phyloP scores from a whole-genome alignment of 2,888 invertebrate genomes.

The Alloplasta piceator region DNA sequence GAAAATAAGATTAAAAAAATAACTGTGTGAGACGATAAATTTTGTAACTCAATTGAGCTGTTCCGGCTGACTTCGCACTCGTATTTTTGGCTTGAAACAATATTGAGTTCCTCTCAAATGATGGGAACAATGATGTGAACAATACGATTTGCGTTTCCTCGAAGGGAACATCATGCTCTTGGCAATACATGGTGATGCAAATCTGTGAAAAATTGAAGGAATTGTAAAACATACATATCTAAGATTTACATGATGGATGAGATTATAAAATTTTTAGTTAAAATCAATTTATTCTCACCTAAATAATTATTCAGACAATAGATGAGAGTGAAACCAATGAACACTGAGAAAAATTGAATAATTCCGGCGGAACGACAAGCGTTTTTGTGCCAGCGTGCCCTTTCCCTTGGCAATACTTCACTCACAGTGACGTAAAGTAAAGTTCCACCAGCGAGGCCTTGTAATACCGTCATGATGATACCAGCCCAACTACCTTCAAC shows the following conservation, averaged over 20 bases:
- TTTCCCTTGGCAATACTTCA: conserved; percentile 90
- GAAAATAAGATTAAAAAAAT: neutral
- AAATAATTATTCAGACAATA: conserved; percentile 87
- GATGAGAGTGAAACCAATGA: conserved; percentile 87
- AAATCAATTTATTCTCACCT: conserved; percentile 80
- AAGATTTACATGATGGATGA: neutral
- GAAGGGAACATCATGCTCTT: conserved; percentile 5
- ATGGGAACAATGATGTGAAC: neutral
- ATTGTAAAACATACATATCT: neutral
- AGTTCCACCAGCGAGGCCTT: conserved; percentile 91
- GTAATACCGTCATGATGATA: conserved; percentile 71
- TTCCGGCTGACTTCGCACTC: too few relatives aligned
- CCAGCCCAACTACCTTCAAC: conserved; percentile 64
- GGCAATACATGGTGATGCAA: conserved; percentile 34
- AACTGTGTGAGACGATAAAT: too few relatives aligned
- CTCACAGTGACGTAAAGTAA: conserved; percentile 91
- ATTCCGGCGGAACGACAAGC: conserved; percentile 86
- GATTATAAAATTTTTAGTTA: too few relatives aligned
- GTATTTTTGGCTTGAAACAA: too few relatives aligned
- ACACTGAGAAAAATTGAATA: conserved; percentile 86
- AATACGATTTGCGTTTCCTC: neutral
- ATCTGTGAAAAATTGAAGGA: conserved; percentile 22
- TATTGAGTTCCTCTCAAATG: neutral
- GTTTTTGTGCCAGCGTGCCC: conserved; percentile 88
- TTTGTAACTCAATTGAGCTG: too few relatives aligned